These are phyloP conservation scores for Hypsibius dujardini DNA, from an alignment of 1,140 invertebrate genomes.

Conservation along the genomic window DNA sequence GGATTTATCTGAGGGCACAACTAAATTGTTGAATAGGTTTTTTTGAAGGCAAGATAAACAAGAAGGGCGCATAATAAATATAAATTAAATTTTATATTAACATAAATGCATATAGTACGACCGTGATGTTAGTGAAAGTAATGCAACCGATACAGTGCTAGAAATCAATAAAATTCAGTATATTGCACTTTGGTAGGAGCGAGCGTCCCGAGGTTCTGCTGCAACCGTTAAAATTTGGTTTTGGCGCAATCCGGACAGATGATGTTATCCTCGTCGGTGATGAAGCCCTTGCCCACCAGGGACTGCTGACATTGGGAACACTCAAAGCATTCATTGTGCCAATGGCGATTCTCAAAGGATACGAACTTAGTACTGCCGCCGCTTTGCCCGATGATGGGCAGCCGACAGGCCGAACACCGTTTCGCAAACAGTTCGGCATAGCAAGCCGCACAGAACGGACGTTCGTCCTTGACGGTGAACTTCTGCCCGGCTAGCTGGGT, in stretches of 20 bases:
- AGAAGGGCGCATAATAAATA: too few species aligned
- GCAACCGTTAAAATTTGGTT: conserved; percentile 30
- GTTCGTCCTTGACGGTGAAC: conserved; percentile 93
- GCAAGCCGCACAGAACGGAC: conserved; percentile 82
- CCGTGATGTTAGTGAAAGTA: too few species aligned
- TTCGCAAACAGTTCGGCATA: conserved; percentile 74
- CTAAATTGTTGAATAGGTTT: too few species aligned
- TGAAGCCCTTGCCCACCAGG: conserved; percentile 92
- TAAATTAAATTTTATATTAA: too few species aligned
- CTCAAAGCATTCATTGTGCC: conserved; percentile 99
- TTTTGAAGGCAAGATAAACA: too few species aligned
- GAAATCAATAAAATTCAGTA: too few species aligned
- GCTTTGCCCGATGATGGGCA: conserved; percentile 93
- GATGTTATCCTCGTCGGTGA: conserved; percentile 88
- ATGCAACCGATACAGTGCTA: too few species aligned
- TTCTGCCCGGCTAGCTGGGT: conserved; percentile 43
- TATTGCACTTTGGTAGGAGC: too few species aligned
- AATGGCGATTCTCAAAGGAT: conserved; percentile 96
- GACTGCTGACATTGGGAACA: conserved; percentile 70
- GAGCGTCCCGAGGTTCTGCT: not conserved
- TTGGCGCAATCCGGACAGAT: conserved; percentile 98
- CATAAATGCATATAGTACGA: too few species aligned
- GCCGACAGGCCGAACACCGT: conserved; percentile 82
- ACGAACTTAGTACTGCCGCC: conserved; percentile 97
- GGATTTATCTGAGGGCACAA: too few species aligned